A percentile compares a stretch with the other conserved stretches of the same genome.
phyloP scores from a whole-genome alignment of 2,113 vertebrate genomes.

The Arenaria interpres region DNA sequence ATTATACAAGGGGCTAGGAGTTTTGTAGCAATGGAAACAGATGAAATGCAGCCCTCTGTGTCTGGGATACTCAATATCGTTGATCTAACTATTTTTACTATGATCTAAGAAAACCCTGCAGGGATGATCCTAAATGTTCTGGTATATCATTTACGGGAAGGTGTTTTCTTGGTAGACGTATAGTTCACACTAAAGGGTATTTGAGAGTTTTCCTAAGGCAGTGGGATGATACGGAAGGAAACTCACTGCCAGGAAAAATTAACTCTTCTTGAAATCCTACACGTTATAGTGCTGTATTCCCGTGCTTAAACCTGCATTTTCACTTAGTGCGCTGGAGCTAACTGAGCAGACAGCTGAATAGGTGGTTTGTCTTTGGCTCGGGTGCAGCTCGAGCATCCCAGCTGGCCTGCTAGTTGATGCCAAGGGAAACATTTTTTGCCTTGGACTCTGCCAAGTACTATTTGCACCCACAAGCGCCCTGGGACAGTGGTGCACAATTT shows the following conservation, averaged over 20 bases:
- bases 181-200: background rate
- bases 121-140: background rate
- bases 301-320: conserved; percentile 21
- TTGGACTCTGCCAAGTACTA: background rate
- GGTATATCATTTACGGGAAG: background rate
- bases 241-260: background rate
- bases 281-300: background rate
- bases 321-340: conserved; percentile 14
- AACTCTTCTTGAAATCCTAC: conserved; percentile 24
- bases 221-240: background rate
- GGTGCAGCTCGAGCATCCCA: background rate
- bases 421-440: conserved; percentile 38
- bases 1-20: background rate
- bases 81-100: background rate
- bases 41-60: background rate
- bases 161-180: background rate
- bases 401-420: background rate
- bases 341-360: background rate
- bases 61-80: background rate
- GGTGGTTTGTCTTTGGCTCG: conserved; percentile 15
- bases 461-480: background rate
- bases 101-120: background rate
- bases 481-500: background rate
- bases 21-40: background rate
- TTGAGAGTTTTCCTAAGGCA: background rate